Base-by-base conservation (phyloP, 2,888 invertebrate genomes). In the Zhengitettix transpicula region DNA sequence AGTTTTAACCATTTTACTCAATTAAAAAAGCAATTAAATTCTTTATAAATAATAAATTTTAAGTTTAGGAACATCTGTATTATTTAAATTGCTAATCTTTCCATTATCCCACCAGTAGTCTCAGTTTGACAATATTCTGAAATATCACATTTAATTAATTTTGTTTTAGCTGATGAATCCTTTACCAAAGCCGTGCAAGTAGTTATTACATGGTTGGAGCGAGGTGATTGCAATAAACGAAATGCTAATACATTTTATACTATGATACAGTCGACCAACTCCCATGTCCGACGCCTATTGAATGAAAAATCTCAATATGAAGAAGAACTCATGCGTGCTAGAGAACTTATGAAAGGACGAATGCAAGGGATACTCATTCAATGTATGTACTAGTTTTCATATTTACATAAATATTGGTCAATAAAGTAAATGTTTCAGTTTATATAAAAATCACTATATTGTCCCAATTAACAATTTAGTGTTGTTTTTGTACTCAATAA, bases 191-290 rank as follows among this genome's bases (percentile, higher is more conserved):
- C 89, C 17, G 87, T 91, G 1, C 84, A 85, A 68, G 85, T 89
- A 40, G 83, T 96, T 41, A 82, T 91, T 47, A 85, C 89, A 0
- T 97, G 96, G 96, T 72, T 97, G 66, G 95, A 96, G 69, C 82
- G 94, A 12, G 96, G 96, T 0, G 95, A 96, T 71, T 95, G 95
- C 71, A 89, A 82, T 55, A 94, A 95, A 72, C 83, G 89, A 63
- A 95, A 92, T 72, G 83, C 91, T 1, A 93, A 89, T 70, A 85
- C 84, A 52, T 96, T 96, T 74, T 96, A 96, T 73, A 89, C 93
- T 10, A 92, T 96, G 92, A 89, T 96, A 63, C 95, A 96, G 75
- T 89, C 90, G 40, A 91, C 92, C 0, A 94, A 96, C 75, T 87
- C 93, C 0, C 95, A 96, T 69, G 88, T 95, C 10, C 81, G 95